phyloP scores from a whole-genome alignment of 1,140 invertebrate species.

The Drosophila novamexicana region DNA sequence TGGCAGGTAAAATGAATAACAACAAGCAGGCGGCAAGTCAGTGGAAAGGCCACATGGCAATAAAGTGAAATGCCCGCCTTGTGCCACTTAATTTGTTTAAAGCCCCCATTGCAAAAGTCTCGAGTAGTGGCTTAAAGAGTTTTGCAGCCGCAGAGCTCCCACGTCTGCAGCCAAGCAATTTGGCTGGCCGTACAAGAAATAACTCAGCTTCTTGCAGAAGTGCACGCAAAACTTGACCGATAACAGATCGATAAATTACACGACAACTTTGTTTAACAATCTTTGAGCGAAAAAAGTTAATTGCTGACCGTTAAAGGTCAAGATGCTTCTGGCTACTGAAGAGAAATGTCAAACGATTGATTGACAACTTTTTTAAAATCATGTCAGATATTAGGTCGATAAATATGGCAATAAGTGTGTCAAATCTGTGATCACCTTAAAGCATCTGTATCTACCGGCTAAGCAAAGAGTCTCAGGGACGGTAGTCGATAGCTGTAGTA shows the following conservation, averaged over 20 bases:
- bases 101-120: constrained; percentile 40
- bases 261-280: not conserved
- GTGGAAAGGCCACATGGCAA: constrained; percentile 40
- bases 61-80: constrained; percentile 64
- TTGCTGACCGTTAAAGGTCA: not conserved
- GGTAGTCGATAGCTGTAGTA: too few relatives aligned
- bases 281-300: not conserved
- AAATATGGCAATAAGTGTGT: constrained; percentile 7
- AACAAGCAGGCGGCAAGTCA: constrained; percentile 38
- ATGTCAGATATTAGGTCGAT: constrained; percentile 15
- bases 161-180: constrained; percentile 1
- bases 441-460: too few relatives aligned
- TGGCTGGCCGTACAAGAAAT: constrained; percentile 21
- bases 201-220: not conserved
- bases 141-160: not conserved
- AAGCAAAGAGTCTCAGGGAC: too few relatives aligned
- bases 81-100: constrained; percentile 78
- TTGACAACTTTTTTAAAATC: not conserved
- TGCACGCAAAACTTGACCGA: constrained; percentile 1
- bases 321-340: too few relatives aligned
- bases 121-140: constrained; percentile 48
- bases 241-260: constrained; percentile 4
- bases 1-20: constrained; percentile 61
- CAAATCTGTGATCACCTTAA: too few relatives aligned
- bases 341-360: too few relatives aligned